Conservation (phyloP, 1,140 invertebrate genomes). For the Cecropterus lyciades region DNA sequence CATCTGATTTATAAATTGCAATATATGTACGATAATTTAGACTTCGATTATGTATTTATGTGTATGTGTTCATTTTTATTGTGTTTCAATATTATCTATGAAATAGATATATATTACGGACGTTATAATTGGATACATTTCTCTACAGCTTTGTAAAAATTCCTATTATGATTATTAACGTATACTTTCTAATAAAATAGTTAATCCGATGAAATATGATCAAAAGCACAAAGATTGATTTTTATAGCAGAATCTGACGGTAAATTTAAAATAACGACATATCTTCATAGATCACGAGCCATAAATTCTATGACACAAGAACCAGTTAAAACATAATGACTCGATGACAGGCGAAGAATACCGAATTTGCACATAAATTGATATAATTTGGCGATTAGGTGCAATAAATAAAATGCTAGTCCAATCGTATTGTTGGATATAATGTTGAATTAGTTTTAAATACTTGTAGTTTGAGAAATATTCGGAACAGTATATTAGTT, state of each 20-base stretch:
- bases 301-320: conserved; percentile 32
- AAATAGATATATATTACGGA: too few relatives aligned
- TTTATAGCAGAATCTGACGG: not conserved
- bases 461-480: too few relatives aligned
- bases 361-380: conserved; percentile 36
- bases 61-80: too few relatives aligned
- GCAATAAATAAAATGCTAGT: conserved; percentile 11
- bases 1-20: too few relatives aligned
- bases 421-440: not conserved
- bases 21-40: too few relatives aligned
- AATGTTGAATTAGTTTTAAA: too few relatives aligned
- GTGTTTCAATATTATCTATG: too few relatives aligned
- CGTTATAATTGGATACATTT: too few relatives aligned
- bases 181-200: not conserved
- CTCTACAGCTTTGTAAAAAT: too few relatives aligned
- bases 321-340: conserved; percentile 33
- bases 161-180: too few relatives aligned
- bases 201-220: not conserved
- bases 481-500: too few relatives aligned
- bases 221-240: not conserved
- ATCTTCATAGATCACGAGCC: conserved; percentile 15
- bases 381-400: conserved; percentile 6
- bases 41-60: too few relatives aligned
- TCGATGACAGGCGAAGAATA: conserved; percentile 33
- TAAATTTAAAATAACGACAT: conserved; percentile 28